Evolutionary conservation across 2,113 vertebrate genomes (phyloP).

Genomic region (Garra rufa): DNA sequence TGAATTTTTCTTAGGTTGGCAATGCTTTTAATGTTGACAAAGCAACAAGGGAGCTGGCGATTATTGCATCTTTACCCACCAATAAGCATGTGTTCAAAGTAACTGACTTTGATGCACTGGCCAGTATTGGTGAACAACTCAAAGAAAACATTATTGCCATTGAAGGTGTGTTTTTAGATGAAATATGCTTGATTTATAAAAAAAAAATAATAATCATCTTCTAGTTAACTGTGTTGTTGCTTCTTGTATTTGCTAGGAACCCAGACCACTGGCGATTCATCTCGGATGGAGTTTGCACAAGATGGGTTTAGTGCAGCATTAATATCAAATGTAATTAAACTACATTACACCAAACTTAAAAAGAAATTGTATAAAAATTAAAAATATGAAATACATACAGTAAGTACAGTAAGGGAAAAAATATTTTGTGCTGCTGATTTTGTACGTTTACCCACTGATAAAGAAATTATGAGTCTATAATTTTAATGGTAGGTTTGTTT

Average conservation of each 20-base stretch:
- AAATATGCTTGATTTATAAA: not conserved
- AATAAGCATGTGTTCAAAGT: slow-evolving; percentile 73
- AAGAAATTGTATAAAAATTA: too few relatives aligned
- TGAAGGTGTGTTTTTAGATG: slow-evolving; percentile 73
- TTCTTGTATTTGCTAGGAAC: slow-evolving; percentile 62
- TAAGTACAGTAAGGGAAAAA: too few relatives aligned
- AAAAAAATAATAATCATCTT: not conserved
- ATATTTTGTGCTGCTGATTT: too few relatives aligned
- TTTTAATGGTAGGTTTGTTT: too few relatives aligned
- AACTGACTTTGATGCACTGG: slow-evolving; percentile 74
- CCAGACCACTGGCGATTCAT: slow-evolving; percentile 62
- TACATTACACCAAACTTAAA: not conserved
- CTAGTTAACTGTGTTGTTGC: not conserved
- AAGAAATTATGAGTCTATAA: too few relatives aligned
- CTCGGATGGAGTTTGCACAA: slow-evolving; percentile 75
- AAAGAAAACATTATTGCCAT: slow-evolving; percentile 85
- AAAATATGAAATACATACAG: too few relatives aligned
- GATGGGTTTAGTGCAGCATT: slow-evolving; percentile 69
- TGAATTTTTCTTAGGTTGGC: slow-evolving; percentile 72
- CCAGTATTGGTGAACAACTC: slow-evolving; percentile 74
- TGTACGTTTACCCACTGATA: too few relatives aligned
- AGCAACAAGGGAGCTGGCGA: not conserved
- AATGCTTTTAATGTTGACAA: fast-evolving
- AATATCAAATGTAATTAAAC: slow-evolving; percentile 48
- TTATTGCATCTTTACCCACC: slow-evolving; percentile 74